Evolutionary conservation across 2,888 invertebrate genomes (phyloP).

Genomic region (Junonia oenone): DNA sequence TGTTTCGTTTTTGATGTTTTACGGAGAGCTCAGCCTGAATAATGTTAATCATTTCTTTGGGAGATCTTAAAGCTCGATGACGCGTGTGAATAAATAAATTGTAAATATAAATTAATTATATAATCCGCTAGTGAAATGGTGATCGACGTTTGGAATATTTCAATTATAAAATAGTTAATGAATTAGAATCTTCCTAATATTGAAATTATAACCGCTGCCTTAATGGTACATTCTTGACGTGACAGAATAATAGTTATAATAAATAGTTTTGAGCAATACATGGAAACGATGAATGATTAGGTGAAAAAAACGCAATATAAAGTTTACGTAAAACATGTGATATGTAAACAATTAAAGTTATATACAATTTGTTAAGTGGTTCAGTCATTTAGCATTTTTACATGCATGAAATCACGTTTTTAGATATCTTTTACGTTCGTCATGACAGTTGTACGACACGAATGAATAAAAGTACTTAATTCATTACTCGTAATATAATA

Average conservation of each 20-base stretch:
- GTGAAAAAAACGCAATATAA: not conserved
- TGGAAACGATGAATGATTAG: not conserved
- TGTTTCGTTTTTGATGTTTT: constrained; percentile 68
- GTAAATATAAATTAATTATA: constrained; percentile 23
- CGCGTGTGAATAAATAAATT: constrained; percentile 21
- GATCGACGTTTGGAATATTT: constrained; percentile 7
- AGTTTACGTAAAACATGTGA: constrained; percentile 20
- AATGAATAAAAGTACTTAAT: not conserved
- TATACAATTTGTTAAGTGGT: not conserved
- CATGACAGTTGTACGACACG: not conserved
- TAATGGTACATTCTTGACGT: constrained; percentile 24
- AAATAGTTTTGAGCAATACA: constrained; percentile 15
- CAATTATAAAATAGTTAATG: constrained; percentile 5
- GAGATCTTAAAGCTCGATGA: constrained; percentile 27
- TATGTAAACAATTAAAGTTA: constrained; percentile 13
- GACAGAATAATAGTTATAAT: constrained; percentile 1
- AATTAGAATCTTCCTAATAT: not conserved
- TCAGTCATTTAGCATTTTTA: constrained; percentile 1
- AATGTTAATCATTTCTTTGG: constrained; percentile 77
- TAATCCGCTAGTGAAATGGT: constrained; percentile 6
- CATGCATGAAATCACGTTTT: not conserved
- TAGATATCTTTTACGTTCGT: not conserved
- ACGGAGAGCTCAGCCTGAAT: constrained; percentile 70
- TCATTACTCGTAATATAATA: not conserved
- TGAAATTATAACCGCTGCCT: constrained; percentile 26